A percentile compares a stretch with the other conserved stretches of the same genome.
Evolutionary conservation across 2,888 invertebrate genomes (phyloP).

Genomic region (Zeuzera pyrina): DNA sequence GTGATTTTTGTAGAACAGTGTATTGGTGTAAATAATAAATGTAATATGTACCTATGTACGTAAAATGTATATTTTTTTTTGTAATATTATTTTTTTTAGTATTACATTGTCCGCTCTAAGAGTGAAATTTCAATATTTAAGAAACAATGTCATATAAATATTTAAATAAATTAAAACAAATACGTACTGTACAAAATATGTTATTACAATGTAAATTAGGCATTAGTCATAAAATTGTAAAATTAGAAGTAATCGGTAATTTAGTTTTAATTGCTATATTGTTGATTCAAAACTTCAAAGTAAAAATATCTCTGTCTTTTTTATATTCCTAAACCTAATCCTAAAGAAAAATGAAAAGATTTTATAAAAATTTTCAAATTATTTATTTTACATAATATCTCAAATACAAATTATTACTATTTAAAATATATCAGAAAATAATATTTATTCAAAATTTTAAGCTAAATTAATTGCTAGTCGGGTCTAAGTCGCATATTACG

Average conservation of each 20-base stretch:
- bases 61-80: too few relatives aligned
- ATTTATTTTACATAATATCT: neutral
- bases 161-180: neutral
- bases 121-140: neutral
- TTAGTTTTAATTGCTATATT: constrained; percentile 33
- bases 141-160: too few relatives aligned
- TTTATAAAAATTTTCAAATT: neutral
- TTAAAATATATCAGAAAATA: neutral
- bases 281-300: constrained; percentile 43
- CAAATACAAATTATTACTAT: too few relatives aligned
- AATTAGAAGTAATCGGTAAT: constrained; percentile 1
- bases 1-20: too few relatives aligned
- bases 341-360: neutral
- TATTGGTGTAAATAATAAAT: too few relatives aligned
- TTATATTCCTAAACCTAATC: too few relatives aligned
- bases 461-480: constrained; percentile 28
- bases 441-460: neutral
- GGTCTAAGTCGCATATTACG: constrained; percentile 83
- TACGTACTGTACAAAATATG: neutral
- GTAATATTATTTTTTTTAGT: too few relatives aligned
- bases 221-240: constrained; percentile 7
- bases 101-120: too few relatives aligned
- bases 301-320: too few relatives aligned
- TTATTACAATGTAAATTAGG: neutral
- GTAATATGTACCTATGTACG: too few relatives aligned